Evolutionary conservation across 2,888 invertebrate genomes (phyloP).

Genomic region (Hydroisotoma schaefferi): DNA sequence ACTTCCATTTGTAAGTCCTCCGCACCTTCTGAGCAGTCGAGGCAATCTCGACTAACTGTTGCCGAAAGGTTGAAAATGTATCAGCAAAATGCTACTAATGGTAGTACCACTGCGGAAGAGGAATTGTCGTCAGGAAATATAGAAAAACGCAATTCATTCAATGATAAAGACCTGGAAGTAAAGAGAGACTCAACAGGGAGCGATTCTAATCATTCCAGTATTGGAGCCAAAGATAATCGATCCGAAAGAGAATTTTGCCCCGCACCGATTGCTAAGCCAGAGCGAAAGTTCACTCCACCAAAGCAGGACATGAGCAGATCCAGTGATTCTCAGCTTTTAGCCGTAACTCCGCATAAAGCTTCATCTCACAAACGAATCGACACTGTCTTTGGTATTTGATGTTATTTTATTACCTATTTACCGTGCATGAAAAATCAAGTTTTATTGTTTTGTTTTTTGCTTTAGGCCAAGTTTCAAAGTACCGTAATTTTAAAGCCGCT

Average conservation of each 20-base stretch:
- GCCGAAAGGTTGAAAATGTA: constrained; percentile 47
- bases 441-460: not conserved
- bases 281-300: constrained; percentile 39
- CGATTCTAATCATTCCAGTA: constrained; percentile 10
- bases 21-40: not conserved
- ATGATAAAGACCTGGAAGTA: not conserved
- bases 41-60: constrained; percentile 30
- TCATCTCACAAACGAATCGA: constrained; percentile 48
- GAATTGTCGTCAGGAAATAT: constrained; percentile 3
- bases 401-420: not conserved
- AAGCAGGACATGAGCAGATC: constrained; percentile 13
- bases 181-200: not conserved
- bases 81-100: constrained; percentile 36
- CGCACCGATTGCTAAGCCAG: constrained; percentile 44
- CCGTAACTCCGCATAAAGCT: constrained; percentile 5
- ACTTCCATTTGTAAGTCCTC: constrained; percentile 13
- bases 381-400: constrained; percentile 39
- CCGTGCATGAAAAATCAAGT: not conserved
- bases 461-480: constrained; percentile 79
- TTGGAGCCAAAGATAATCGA: constrained; percentile 1
- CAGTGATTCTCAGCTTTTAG: not conserved
- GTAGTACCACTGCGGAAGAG: not conserved
- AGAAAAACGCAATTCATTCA: too few species aligned
- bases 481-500: constrained; percentile 86
- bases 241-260: constrained; percentile 27